Evolutionary conservation across 2,113 vertebrate species (phyloP).

Genomic region (Brachyhypopomus gauderio): DNA sequence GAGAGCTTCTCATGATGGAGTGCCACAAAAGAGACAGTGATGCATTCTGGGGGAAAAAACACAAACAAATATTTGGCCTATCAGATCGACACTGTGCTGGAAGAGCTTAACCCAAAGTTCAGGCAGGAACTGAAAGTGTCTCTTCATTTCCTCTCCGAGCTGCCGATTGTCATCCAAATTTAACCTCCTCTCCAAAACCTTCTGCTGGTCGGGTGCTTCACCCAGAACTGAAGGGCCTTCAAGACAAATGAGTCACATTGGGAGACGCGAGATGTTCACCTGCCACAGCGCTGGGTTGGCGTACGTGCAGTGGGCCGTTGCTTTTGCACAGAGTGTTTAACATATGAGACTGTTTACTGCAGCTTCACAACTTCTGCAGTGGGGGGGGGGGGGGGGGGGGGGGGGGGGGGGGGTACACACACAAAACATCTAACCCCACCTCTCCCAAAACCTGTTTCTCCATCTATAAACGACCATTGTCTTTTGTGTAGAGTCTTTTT

Average conservation of each 20-base stretch:
- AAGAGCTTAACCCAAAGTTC: constrained; percentile 65
- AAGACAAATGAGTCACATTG: constrained; percentile 20
- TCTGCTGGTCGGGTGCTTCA: constrained; percentile 11
- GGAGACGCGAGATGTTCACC: constrained; percentile 18
- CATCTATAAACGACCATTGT: background rate
- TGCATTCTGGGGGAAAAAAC: constrained; percentile 15
- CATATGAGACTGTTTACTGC: background rate
- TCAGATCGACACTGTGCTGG: constrained; percentile 48
- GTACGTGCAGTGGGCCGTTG: background rate
- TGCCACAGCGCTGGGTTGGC: constrained; percentile 7
- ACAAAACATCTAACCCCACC: background rate
- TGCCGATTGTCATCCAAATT: constrained; percentile 53
- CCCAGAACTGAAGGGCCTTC: constrained; percentile 30
- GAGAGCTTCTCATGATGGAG: constrained; percentile 18
- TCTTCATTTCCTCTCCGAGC: constrained; percentile 73
- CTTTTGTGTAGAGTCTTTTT: constrained; percentile 2
- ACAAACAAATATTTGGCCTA: constrained; percentile 50
- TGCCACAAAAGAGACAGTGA: constrained; percentile 45
- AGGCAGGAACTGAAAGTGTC: constrained; percentile 72
- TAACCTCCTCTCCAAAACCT: constrained; percentile 38
- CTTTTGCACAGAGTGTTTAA: background rate
- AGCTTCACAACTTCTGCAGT: background rate
- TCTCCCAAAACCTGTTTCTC: background rate
- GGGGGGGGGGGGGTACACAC: background rate
- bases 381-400: background rate